A percentile compares a stretch with the other conserved stretches of the same genome.
Evolutionary conservation across 2,888 invertebrate genomes (phyloP).

Genomic region (Tiphia femorata): DNA sequence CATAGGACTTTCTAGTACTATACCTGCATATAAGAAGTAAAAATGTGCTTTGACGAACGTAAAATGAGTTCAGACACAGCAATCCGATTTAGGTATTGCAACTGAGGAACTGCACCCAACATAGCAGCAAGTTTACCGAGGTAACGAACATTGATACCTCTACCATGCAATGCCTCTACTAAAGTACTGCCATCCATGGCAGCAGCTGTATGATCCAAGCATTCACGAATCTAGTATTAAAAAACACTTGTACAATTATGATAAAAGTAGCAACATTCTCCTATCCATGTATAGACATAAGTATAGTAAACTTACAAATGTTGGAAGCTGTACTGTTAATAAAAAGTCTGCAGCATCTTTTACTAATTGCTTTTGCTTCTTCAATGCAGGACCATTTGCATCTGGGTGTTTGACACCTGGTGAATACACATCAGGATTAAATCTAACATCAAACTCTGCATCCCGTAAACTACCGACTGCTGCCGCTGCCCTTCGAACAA

Average conservation of each 20-base stretch:
- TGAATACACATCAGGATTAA: slow-evolving; percentile 98
- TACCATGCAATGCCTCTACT: slow-evolving; percentile 92
- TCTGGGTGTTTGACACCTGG: slow-evolving; percentile 90
- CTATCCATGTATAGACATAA: neutral
- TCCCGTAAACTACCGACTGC: slow-evolving; percentile 96
- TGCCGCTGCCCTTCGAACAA: slow-evolving; percentile 89
- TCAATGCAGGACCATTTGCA: slow-evolving; percentile 77
- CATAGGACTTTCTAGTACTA: neutral
- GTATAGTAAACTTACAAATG: slow-evolving; percentile 81
- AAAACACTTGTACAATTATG: neutral
- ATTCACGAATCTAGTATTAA: slow-evolving; percentile 81
- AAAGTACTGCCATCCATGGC: slow-evolving; percentile 96
- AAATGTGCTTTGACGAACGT: slow-evolving; percentile 93
- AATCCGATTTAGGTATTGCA: slow-evolving; percentile 91
- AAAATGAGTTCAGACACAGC: slow-evolving; percentile 91
- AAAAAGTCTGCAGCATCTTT: slow-evolving; percentile 97
- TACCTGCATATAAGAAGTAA: slow-evolving; percentile 90
- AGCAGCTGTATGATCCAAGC: slow-evolving; percentile 90
- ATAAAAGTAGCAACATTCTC: no score
- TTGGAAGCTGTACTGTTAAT: slow-evolving; percentile 93
- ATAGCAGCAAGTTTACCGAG: slow-evolving; percentile 91
- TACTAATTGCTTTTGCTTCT: slow-evolving; percentile 89
- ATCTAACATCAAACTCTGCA: slow-evolving; percentile 95
- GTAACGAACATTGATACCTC: slow-evolving; percentile 97
- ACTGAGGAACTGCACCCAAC: slow-evolving; percentile 81